Base-by-base conservation (phyloP, 2,113 vertebrate genomes). In the Neodontobutis hainanensis region DNA sequence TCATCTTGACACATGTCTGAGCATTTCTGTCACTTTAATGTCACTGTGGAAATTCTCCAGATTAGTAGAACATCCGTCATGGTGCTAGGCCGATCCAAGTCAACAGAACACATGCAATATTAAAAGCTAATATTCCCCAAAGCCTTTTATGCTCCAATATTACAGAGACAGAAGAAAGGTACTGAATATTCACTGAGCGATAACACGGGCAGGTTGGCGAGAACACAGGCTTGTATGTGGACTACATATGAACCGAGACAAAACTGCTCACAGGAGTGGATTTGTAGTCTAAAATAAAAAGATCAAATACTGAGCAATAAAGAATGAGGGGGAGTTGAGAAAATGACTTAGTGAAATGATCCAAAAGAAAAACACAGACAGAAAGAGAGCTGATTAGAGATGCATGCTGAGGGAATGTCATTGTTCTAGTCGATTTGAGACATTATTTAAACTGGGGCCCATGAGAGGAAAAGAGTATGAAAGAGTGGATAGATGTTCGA, bases 81-180 rank as follows among this genome's bases (percentile, higher is more conserved):
- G 78, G 85, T 76, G 80, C 84, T 61, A 60, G 70, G 83, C 75
- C 87, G 65, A 89, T 90, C 86, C 82, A 72, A 88, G 84, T 81
- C 88, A 90, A 90, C 89, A 92, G 90, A 88, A 86, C 59, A 59
- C 87, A 91, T 92, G 88, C 90, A 92, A 92, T 90, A 92, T 92
- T 92, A 83, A 92, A 89, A 70, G 77, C 84, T 84, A 86, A 88
- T 87, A 87, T 89, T 88, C 86, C 86, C 80, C 80, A 86, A 72
- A 88, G 89, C 86, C 85, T 87, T 90, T 90, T 89, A 90, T 87
- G 81, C 79, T 83, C 82, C 77, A 82, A 79, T 84, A 90, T 92
- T 88, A 92, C 85, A 82, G 65, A 88, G 85, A 87, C 82, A 87
- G 89, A 88, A 85, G 85, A 88, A 85, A 88, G 85, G 85, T 61